A percentile compares a stretch with the other conserved stretches of the same genome.
Conservation (phyloP, 2,113 vertebrate genomes). For the Sardina pilchardus region DNA sequence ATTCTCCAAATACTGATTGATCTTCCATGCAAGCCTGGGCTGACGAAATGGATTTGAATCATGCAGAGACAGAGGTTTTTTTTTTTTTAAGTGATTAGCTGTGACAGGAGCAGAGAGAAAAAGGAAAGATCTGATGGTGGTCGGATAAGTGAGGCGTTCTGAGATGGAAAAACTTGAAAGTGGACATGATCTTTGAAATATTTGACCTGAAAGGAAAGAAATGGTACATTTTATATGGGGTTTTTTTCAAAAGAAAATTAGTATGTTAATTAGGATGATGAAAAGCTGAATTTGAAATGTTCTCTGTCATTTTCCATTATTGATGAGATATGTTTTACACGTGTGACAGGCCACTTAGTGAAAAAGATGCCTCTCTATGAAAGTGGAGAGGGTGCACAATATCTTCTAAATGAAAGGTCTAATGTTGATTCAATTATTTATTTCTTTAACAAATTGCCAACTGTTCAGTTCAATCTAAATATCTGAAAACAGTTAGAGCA, state of each 20-base stretch:
- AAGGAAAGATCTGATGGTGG: not conserved
- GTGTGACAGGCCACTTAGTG: not conserved
- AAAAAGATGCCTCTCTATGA: not conserved
- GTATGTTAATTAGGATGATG: not conserved
- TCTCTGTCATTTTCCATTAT: not conserved
- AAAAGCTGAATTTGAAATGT: not conserved
- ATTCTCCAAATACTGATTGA: not conserved
- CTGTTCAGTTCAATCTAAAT: not conserved
- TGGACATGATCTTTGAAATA: not conserved
- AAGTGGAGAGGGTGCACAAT: not conserved
- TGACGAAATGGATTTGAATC: not conserved
- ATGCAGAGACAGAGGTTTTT: not conserved
- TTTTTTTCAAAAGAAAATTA: too few species aligned
- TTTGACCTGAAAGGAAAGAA: not conserved
- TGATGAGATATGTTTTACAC: not conserved
- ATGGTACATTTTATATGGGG: not conserved
- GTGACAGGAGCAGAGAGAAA: not conserved
- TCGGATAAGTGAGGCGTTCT: not conserved
- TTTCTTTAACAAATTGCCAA: not conserved
- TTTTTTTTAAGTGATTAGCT: not conserved
- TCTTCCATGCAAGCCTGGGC: conserved; percentile 10
- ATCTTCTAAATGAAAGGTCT: not conserved
- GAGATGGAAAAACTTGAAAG: not conserved
- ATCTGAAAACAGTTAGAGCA: not conserved
- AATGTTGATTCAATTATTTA: not conserved